Base-by-base conservation (phyloP, 2,888 invertebrate species). In the Mechanitis messenoides region DNA sequence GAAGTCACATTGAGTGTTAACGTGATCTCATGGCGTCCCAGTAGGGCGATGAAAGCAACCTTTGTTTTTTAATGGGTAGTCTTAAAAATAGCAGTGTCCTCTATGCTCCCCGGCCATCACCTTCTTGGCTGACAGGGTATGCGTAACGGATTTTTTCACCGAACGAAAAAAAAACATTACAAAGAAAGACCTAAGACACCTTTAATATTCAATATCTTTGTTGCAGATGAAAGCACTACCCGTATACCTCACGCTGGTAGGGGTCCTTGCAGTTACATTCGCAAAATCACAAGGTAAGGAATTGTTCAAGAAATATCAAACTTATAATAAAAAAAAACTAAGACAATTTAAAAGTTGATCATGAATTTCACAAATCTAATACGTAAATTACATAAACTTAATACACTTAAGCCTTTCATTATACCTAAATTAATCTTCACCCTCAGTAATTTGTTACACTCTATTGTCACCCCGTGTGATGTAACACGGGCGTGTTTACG, bases 171-270 rank as follows among this genome's bases (percentile, higher is more conserved):
- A 20, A 20, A 20, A 20, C 20, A 20, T 20, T 20, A 20, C 20
- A 35, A 35, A 35, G 6, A 5, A 35, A 2, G 35, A 6, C 20
- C 20, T 9, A 50, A 50, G 7, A 58, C 4, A 31, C 6, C 7
- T 58, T 28, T 53, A 7, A 55, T 45, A 33, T 53, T n/a, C n/a
- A 6, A 20, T 53, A 61, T 56, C 64, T 69, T 71, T 76, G 74
- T 83, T 82, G 0, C 83, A 88, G 88, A 88, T 88, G 88, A 83
- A 77, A 76, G 77, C 74, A 65, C 78, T 77, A 65, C 72, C 78
- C 63, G 78, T 81, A 71, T 78, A 79, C 66, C 68, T 81, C 67
- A 80, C 83, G 76, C 79, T 88, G 11, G 66, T 81, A 47, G 81
- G 84, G n/a, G 35, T 65, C 78, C 77, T 84, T 9, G 71, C 82